These are phyloP conservation scores for Cyanoderma ruficeps DNA, from an alignment of 2,113 vertebrate species.

Conservation along the genomic window DNA sequence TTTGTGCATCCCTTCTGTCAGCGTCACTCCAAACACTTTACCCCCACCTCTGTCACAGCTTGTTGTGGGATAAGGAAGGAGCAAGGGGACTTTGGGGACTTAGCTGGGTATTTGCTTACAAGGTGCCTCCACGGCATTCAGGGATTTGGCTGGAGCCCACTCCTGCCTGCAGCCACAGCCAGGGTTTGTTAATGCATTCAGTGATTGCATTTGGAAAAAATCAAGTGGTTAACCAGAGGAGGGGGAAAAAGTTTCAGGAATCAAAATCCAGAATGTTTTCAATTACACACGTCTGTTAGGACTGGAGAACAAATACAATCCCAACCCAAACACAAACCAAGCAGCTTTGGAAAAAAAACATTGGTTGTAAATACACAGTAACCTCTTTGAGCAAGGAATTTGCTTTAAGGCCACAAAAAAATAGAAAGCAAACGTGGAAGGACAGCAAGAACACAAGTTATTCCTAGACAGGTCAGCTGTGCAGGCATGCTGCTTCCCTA, in stretches of 20 bases:
- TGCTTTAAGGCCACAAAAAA: slow-evolving; percentile 29
- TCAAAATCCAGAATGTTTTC: slow-evolving; percentile 67
- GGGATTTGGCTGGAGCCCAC: not conserved
- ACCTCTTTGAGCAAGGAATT: slow-evolving; percentile 26
- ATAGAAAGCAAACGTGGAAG: slow-evolving; percentile 9
- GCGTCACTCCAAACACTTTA: not conserved
- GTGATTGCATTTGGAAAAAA: slow-evolving; percentile 75
- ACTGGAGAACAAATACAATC: slow-evolving; percentile 44
- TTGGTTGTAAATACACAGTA: slow-evolving; percentile 34
- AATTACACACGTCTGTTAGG: slow-evolving; percentile 63
- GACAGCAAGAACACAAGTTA: slow-evolving; percentile 5
- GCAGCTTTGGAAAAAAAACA: slow-evolving; percentile 43
- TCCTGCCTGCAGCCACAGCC: slow-evolving; percentile 35
- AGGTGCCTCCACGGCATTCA: slow-evolving; percentile 21
- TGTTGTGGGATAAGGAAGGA: not conserved
- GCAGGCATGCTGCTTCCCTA: slow-evolving; percentile 17
- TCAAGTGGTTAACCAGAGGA: slow-evolving; percentile 74
- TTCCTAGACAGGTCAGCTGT: slow-evolving; percentile 29
- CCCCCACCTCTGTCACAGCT: not conserved
- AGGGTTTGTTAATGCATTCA: slow-evolving; percentile 50
- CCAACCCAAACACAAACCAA: slow-evolving; percentile 61
- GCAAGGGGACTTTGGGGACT: not conserved
- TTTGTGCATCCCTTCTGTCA: not conserved
- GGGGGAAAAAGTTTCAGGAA: slow-evolving; percentile 53
- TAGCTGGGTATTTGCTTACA: slow-evolving; percentile 20